Conservation (phyloP, 2,888 invertebrate species). For the Corbicula japonica region DNA sequence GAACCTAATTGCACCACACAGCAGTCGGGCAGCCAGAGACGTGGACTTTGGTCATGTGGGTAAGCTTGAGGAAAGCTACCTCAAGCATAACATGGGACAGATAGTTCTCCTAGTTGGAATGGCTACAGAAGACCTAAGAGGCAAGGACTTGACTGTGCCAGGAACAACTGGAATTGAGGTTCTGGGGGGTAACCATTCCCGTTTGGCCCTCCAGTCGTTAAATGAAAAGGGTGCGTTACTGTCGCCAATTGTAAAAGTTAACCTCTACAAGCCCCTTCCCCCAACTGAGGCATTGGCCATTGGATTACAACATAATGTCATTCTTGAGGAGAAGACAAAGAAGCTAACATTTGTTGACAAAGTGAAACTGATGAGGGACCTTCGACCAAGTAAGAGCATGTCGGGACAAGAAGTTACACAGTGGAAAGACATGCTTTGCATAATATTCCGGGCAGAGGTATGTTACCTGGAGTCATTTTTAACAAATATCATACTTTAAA, state of each 20-base stretch:
- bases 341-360: slow-evolving; percentile 3
- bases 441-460: slow-evolving; percentile 14
- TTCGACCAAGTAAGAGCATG: background rate
- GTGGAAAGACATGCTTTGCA: slow-evolving; percentile 9
- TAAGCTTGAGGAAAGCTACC: background rate
- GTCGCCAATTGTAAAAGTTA: background rate
- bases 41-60: background rate
- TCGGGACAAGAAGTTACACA: background rate
- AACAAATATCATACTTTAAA: too few relatives aligned
- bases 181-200: slow-evolving; percentile 17
- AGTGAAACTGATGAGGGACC: slow-evolving; percentile 11
- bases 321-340: slow-evolving; percentile 11
- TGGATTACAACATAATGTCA: background rate
- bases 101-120: background rate
- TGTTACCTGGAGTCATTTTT: too few relatives aligned
- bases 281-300: background rate
- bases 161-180: background rate
- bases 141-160: background rate
- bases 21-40: background rate
- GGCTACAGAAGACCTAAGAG: background rate
- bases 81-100: background rate
- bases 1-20: background rate
- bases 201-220: background rate
- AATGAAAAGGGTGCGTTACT: background rate
- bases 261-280: background rate